A percentile compares a stretch with the other conserved stretches of the same genome.
These are phyloP conservation scores for Tethea ocularis DNA, from an alignment of 2,888 invertebrate genomes.

Conservation along the genomic window DNA sequence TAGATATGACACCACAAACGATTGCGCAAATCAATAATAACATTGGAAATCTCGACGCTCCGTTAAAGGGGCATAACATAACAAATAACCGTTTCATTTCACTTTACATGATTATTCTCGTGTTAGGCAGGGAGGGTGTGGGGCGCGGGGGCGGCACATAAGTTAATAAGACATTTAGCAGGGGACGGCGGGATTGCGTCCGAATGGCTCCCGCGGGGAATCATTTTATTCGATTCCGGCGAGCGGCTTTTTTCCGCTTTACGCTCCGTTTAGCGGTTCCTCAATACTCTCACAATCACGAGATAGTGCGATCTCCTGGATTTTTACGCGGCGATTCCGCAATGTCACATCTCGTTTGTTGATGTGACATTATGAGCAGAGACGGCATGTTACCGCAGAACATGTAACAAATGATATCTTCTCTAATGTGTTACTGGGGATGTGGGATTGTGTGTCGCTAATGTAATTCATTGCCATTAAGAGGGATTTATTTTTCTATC, in stretches of 20 bases:
- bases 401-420: conserved; percentile 45
- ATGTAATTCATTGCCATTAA: conserved; percentile 1
- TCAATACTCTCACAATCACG: conserved; percentile 65
- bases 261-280: conserved; percentile 80
- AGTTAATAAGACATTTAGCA: conserved; percentile 84
- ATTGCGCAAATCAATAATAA: conserved; percentile 67
- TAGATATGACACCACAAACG: conserved; percentile 60
- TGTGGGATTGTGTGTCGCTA: conserved; percentile 31
- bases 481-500: neutral
- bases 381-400: conserved; percentile 60
- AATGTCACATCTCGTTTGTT: conserved; percentile 61
- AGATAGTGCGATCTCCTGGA: conserved; percentile 50
- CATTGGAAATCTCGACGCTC: conserved; percentile 63
- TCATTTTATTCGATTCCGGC: conserved; percentile 89
- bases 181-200: conserved; percentile 85
- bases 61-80: conserved; percentile 77
- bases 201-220: conserved; percentile 89
- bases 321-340: conserved; percentile 32
- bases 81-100: conserved; percentile 84
- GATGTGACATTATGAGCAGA: conserved; percentile 55
- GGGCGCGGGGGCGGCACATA: conserved; percentile 69
- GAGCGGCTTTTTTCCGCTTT: conserved; percentile 80
- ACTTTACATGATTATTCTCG: conserved; percentile 84
- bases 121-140: conserved; percentile 56
- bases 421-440: conserved; percentile 47